Conservation (phyloP, 2,797 vertebrate genomes). For the Sebastolobus alascanus region DNA sequence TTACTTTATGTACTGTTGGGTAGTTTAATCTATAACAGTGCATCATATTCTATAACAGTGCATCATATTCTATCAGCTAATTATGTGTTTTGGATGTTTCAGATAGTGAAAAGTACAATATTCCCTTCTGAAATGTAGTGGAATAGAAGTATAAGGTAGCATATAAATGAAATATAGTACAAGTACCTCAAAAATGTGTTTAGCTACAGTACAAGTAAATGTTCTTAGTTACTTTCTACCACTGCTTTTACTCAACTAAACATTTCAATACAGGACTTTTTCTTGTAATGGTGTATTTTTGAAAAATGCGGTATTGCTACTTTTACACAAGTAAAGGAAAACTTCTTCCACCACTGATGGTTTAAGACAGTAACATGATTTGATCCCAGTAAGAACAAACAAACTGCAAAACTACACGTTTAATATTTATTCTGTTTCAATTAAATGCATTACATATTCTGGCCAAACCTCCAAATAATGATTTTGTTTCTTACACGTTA, state of each 20-base stretch:
- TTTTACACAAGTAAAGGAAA: not conserved
- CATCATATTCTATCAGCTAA: too few relatives aligned
- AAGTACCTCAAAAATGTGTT: not conserved
- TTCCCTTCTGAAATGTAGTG: too few relatives aligned
- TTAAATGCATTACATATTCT: constrained; percentile 92
- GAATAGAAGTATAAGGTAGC: too few relatives aligned
- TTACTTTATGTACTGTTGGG: too few relatives aligned
- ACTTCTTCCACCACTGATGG: not conserved
- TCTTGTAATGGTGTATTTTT: not conserved
- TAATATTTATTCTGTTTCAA: constrained; percentile 88
- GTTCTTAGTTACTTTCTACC: not conserved
- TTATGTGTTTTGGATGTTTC: too few relatives aligned
- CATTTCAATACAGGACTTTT: not conserved
- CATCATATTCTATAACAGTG: too few relatives aligned
- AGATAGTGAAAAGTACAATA: too few relatives aligned
- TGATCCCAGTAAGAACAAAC: constrained; percentile 19
- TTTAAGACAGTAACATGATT: not conserved
- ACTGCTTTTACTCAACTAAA: not conserved
- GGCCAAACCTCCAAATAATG: constrained; percentile 86
- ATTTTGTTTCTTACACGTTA: constrained; percentile 84
- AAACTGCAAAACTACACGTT: constrained; percentile 69
- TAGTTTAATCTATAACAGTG: too few relatives aligned
- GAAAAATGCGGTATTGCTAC: not conserved
- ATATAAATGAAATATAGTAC: too few relatives aligned
- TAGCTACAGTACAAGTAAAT: not conserved